Evolutionary conservation across 2,888 invertebrate genomes (phyloP).

Genomic region (Heliconius ismenius): DNA sequence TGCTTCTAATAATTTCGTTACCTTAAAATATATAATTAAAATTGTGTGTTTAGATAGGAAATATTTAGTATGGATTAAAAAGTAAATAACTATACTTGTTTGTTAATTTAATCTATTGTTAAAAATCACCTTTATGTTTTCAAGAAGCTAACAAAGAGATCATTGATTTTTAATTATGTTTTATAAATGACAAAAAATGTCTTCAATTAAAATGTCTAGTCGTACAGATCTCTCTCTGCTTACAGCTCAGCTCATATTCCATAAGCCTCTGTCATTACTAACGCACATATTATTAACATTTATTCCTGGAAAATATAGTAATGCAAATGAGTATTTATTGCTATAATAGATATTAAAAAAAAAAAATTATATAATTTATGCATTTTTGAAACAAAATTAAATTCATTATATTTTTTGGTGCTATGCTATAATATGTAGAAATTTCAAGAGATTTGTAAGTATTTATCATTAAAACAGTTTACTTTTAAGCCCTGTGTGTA

Average conservation of each 20-base stretch:
- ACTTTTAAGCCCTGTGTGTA: conserved; percentile 60
- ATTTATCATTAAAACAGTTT: conserved; percentile 54
- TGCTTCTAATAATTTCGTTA: not conserved
- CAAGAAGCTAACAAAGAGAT: not conserved
- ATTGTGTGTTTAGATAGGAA: not conserved
- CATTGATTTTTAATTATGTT: not conserved
- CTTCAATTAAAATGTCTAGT: conserved; percentile 56
- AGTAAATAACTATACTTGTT: not conserved
- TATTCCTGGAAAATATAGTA: conserved; percentile 30
- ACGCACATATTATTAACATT: conserved; percentile 53
- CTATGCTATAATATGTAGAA: conserved; percentile 27
- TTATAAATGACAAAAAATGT: conserved; percentile 51
- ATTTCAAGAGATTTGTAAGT: conserved; percentile 42
- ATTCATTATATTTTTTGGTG: conserved; percentile 35
- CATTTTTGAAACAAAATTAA: not conserved
- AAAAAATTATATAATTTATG: not conserved
- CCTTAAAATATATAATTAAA: not conserved
- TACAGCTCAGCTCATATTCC: conserved; percentile 51
- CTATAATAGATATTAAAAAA: too few relatives aligned
- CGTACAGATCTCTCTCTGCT: conserved; percentile 60
- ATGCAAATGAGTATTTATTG: not conserved
- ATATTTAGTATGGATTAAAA: not conserved
- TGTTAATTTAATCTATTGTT: not conserved
- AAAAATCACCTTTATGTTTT: not conserved
- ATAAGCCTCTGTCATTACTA: conserved; percentile 58